phyloP scores from a whole-genome alignment of 2,113 vertebrate genomes.

The Dinomys branickii region DNA sequence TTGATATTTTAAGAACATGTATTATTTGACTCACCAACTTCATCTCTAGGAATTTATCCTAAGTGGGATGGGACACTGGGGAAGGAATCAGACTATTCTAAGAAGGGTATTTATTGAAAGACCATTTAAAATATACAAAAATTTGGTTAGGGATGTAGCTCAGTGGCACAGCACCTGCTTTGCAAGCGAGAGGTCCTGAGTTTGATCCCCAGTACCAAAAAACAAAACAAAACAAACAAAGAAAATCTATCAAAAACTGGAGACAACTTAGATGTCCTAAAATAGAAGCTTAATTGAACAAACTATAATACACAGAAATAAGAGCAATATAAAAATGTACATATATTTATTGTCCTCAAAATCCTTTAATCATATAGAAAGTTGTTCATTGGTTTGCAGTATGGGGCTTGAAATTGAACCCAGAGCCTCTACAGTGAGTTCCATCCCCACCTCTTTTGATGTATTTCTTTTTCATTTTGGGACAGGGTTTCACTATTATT shows the following conservation, averaged over 20 bases:
- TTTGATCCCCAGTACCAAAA: no score
- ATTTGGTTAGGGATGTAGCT: no score
- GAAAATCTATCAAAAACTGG: not conserved
- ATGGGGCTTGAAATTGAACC: not conserved
- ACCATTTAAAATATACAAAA: not conserved
- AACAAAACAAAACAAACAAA: no score
- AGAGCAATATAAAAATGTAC: not conserved
- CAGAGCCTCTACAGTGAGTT: not conserved
- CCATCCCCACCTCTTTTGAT: not conserved
- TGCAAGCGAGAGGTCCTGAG: no score
- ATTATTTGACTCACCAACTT: not conserved
- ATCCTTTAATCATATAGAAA: not conserved
- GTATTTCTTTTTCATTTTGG: not conserved
- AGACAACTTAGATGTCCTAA: not conserved
- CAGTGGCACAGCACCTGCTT: no score
- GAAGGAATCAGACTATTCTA: not conserved
- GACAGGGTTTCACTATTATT: not conserved
- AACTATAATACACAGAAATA: not conserved
- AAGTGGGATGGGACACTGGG: not conserved
- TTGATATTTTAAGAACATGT: not conserved
- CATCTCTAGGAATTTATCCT: not conserved
- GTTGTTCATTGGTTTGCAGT: not conserved
- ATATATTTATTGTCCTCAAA: constrained; percentile 26
- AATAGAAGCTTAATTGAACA: not conserved
- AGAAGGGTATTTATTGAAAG: not conserved